Evolutionary conservation across 2,888 invertebrate genomes (phyloP).

Genomic region (Ormia ochracea): DNA sequence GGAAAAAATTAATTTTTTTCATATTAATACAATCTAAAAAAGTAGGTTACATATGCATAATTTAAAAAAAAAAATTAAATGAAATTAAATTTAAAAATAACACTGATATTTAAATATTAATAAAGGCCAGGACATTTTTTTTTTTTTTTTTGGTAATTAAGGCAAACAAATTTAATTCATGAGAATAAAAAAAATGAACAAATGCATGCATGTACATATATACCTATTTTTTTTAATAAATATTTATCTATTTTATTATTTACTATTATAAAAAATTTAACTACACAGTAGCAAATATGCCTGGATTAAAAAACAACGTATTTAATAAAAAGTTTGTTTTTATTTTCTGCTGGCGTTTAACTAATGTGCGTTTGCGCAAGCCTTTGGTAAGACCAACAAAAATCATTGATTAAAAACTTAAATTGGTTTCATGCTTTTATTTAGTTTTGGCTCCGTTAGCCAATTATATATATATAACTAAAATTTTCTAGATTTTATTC

Average conservation of each 20-base stretch:
- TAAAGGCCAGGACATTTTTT: conserved; percentile 18
- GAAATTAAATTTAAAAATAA: conserved; percentile 12
- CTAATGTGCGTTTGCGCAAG: too few relatives aligned
- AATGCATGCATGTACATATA: conserved; percentile 25
- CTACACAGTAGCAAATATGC: conserved; percentile 40
- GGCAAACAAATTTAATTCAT: conserved; percentile 27
- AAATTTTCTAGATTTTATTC: too few relatives aligned
- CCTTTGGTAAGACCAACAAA: too few relatives aligned
- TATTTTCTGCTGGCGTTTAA: neutral
- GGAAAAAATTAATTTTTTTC: conserved; percentile 42
- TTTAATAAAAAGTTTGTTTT: neutral
- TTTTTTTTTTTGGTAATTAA: conserved; percentile 49
- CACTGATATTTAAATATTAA: conserved; percentile 18
- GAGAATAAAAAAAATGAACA: conserved; percentile 15
- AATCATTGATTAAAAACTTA: too few relatives aligned
- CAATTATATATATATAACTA: too few relatives aligned
- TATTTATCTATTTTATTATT: conserved; percentile 12
- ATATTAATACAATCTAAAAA: conserved; percentile 45
- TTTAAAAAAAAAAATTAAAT: conserved; percentile 11
- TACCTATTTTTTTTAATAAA: conserved; percentile 41
- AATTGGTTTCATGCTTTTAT: too few relatives aligned
- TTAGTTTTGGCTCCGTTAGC: too few relatives aligned
- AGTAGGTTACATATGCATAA: conserved; percentile 27
- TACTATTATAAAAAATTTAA: conserved; percentile 31
- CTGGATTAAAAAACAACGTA: neutral